phyloP scores from a whole-genome alignment of 2,113 vertebrate species.

The Podarcis cretensis region DNA sequence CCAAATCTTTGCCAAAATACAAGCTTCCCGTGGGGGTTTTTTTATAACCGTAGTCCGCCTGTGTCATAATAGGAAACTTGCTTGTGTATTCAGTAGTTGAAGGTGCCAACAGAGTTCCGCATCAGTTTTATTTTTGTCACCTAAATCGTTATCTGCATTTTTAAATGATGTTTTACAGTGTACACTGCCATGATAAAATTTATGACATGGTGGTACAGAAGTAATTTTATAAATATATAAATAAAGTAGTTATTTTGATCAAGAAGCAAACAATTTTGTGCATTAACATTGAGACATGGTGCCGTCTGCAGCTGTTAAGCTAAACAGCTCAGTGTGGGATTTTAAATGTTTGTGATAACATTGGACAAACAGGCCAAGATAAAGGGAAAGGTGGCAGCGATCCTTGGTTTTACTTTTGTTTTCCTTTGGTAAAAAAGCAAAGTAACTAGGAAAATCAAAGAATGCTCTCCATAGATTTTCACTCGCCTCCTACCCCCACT shows the following conservation, averaged over 20 bases:
- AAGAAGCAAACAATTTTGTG: conserved; percentile 62
- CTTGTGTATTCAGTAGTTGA: conserved; percentile 50
- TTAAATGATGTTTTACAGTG: no score
- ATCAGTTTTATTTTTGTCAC: no score
- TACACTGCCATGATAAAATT: no score
- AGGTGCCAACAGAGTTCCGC: no score
- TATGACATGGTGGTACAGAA: no score
- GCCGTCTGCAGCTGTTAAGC: conserved; percentile 64
- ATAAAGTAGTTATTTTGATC: conserved; percentile 44
- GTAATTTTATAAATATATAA: no score
- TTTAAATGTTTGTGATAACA: no score
- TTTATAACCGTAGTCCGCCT: conserved; percentile 17
- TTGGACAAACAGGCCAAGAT: neutral
- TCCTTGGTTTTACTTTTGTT: neutral
- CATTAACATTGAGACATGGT: conserved; percentile 66
- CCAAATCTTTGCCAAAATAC: neutral
- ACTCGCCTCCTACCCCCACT: neutral
- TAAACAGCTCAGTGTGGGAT: conserved; percentile 61
- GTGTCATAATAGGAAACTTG: conserved; percentile 58
- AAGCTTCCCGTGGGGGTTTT: neutral
- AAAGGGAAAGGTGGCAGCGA: no score
- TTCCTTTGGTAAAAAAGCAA: neutral
- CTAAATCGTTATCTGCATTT: no score
- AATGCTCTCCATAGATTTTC: neutral
- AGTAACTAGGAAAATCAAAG: neutral